Conservation (phyloP, 2,888 invertebrate species). For the Stomorhina lunata region DNA sequence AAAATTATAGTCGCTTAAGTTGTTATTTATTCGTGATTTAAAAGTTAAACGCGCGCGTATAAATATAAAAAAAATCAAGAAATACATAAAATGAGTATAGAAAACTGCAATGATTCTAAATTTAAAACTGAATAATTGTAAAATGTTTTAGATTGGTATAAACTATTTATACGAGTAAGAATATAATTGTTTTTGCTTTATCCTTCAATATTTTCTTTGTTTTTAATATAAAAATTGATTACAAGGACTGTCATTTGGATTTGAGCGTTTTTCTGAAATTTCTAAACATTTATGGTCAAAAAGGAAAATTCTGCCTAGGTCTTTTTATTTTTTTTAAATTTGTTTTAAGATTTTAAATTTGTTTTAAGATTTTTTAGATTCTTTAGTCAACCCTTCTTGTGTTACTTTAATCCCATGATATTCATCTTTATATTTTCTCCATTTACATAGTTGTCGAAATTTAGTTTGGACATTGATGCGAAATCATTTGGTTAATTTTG, state of each 20-base stretch:
- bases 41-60: slow-evolving; percentile 47
- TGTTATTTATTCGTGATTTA: slow-evolving; percentile 61
- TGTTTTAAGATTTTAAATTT: no score
- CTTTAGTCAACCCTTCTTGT: no score
- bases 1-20: slow-evolving; percentile 65
- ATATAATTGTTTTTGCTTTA: neutral
- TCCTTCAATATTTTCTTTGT: no score
- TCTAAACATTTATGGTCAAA: no score
- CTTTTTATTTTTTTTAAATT: no score
- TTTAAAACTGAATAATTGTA: slow-evolving; percentile 52
- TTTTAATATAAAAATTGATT: no score
- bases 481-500: slow-evolving; percentile 10
- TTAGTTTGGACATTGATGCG: neutral
- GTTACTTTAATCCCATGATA: no score
- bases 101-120: slow-evolving; percentile 46
- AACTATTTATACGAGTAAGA: neutral
- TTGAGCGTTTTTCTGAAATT: no score
- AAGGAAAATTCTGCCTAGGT: no score
- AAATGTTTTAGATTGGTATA: neutral
- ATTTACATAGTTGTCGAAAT: neutral
- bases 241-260: no score
- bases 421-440: no score
- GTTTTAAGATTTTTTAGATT: no score
- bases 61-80: slow-evolving; percentile 4
- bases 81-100: neutral